These are phyloP conservation scores for Notothenia rossii DNA, from an alignment of 2,113 vertebrate species.

Conservation along the genomic window DNA sequence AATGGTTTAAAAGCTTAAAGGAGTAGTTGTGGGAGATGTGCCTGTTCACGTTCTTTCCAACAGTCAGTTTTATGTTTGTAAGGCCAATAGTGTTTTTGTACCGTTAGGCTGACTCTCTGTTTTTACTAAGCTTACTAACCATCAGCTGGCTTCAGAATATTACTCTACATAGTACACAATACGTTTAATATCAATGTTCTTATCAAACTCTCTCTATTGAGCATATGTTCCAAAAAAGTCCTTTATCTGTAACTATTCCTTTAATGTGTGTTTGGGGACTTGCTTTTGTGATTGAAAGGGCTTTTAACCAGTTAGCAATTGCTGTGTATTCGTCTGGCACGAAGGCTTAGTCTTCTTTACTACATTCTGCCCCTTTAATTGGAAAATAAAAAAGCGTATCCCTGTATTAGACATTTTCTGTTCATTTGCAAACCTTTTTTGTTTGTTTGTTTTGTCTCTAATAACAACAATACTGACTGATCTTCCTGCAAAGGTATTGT, in stretches of 20 bases:
- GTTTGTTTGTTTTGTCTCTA: not conserved
- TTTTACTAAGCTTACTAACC: constrained; percentile 7
- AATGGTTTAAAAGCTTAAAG: too few species aligned
- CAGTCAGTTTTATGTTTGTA: too few species aligned
- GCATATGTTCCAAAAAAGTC: not conserved
- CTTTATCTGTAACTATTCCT: not conserved
- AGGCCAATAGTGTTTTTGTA: not conserved
- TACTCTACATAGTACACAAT: not conserved
- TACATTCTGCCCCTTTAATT: not conserved
- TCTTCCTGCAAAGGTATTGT: not conserved
- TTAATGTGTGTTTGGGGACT: not conserved
- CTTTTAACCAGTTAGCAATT: not conserved
- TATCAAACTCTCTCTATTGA: not conserved
- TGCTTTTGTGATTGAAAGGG: not conserved
- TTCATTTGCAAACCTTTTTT: not conserved
- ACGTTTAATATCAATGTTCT: not conserved
- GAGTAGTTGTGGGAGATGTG: too few species aligned
- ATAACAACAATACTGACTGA: not conserved
- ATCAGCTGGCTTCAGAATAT: not conserved
- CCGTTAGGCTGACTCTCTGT: not conserved
- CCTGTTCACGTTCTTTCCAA: too few species aligned
- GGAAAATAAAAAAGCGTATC: not conserved
- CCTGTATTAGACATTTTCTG: not conserved
- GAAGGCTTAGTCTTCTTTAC: too few species aligned
- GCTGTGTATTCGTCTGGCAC: not conserved